Conservation (phyloP, 2,113 vertebrate species). For the Astur gentilis region DNA sequence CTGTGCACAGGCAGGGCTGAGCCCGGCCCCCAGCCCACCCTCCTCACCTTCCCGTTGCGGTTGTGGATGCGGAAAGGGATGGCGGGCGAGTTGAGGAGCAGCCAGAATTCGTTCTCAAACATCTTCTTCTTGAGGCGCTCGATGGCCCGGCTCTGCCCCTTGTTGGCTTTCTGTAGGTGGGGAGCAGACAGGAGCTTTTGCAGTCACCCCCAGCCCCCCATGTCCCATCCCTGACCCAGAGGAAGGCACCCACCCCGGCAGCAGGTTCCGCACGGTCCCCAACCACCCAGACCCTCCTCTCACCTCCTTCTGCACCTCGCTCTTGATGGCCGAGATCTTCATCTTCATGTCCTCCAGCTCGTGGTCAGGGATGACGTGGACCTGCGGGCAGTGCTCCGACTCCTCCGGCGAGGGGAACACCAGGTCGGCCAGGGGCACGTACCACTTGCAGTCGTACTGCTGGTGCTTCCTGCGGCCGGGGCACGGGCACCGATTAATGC, state of each 20-base stretch:
- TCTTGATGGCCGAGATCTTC: slow-evolving; percentile 95
- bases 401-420: slow-evolving; percentile 92
- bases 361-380: slow-evolving; percentile 91
- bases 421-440: slow-evolving; percentile 92
- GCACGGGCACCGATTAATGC: rapidly evolving
- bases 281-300: background rate
- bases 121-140: slow-evolving; percentile 98
- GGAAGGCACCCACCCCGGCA: background rate
- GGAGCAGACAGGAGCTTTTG: background rate
- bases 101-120: slow-evolving; percentile 96
- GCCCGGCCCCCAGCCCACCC: background rate
- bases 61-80: slow-evolving; percentile 97
- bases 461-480: slow-evolving; percentile 80
- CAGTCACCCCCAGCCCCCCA: rapidly evolving
- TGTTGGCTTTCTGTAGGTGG: slow-evolving; percentile 84
- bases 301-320: slow-evolving; percentile 97
- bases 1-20: background rate
- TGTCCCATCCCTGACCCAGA: background rate
- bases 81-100: slow-evolving; percentile 91
- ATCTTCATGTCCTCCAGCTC: slow-evolving; percentile 98
- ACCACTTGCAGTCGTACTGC: slow-evolving; percentile 99
- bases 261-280: background rate
- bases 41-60: slow-evolving; percentile 92
- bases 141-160: slow-evolving; percentile 88
- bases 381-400: slow-evolving; percentile 85